These are phyloP conservation scores for Sinocyclocheilus maitianheensis DNA, from an alignment of 2,113 vertebrate species.

Conservation along the genomic window DNA sequence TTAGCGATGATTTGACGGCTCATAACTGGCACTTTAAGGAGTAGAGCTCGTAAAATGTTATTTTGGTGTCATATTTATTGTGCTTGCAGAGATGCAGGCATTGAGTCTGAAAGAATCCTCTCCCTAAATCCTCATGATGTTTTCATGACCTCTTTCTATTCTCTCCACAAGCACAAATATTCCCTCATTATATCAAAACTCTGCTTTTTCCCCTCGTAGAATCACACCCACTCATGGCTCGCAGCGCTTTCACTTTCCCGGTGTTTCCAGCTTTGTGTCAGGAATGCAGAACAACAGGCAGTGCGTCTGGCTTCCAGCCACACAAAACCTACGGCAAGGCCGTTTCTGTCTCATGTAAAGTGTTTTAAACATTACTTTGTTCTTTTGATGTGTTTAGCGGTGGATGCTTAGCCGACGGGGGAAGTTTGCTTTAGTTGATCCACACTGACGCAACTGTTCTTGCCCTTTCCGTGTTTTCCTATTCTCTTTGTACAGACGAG, in stretches of 20 bases:
- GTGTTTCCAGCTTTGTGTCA: slow-evolving; percentile 33
- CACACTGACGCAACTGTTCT: slow-evolving; percentile 57
- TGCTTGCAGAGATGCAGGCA: slow-evolving; percentile 38
- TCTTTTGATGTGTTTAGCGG: slow-evolving; percentile 31
- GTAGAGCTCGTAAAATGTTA: neutral
- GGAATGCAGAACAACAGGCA: slow-evolving; percentile 35
- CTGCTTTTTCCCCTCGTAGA: neutral
- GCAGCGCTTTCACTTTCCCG: slow-evolving; percentile 40
- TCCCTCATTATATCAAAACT: slow-evolving; percentile 35
- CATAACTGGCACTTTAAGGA: slow-evolving; percentile 12
- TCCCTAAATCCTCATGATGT: slow-evolving; percentile 7
- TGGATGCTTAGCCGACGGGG: neutral
- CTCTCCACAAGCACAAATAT: slow-evolving; percentile 38
- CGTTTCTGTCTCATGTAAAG: slow-evolving; percentile 25
- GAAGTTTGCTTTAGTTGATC: slow-evolving; percentile 52
- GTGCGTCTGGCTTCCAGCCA: neutral
- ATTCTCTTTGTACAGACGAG: slow-evolving; percentile 30
- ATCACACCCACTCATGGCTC: slow-evolving; percentile 50
- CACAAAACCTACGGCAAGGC: slow-evolving; percentile 40
- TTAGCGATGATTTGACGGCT: neutral
- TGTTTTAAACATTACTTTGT: slow-evolving; percentile 13
- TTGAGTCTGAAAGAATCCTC: slow-evolving; percentile 42
- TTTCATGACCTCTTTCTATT: slow-evolving; percentile 34
- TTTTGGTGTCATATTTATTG: slow-evolving; percentile 45
- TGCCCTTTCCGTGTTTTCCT: slow-evolving; percentile 37